Conservation (phyloP, 2,797 vertebrate species). For the Lerista edwardsae region DNA sequence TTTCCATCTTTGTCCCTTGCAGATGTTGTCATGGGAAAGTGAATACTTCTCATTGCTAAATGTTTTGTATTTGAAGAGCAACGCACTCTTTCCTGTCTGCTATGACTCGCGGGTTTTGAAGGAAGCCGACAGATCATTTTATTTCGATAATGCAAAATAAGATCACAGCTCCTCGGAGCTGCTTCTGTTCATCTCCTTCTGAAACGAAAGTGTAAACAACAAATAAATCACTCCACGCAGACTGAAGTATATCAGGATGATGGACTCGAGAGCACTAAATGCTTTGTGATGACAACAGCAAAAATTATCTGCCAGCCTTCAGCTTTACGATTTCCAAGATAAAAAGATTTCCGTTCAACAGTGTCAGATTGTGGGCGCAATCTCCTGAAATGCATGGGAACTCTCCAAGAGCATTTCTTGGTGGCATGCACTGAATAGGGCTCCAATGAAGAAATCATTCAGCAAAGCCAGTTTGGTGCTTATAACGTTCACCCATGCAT, state of each 20-base stretch:
- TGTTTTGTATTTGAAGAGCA: not conserved
- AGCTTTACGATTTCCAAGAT: not conserved
- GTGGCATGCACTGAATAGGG: not conserved
- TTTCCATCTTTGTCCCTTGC: not conserved
- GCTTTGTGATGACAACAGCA: constrained; percentile 5
- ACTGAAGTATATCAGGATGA: fast-evolving
- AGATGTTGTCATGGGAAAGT: not conserved
- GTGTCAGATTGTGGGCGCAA: not conserved
- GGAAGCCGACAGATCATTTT: not conserved
- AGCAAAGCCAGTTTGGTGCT: not conserved
- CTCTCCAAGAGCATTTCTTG: not conserved
- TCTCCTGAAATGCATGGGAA: not conserved
- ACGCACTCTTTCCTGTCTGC: not conserved
- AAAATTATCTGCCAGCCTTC: not conserved
- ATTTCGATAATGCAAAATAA: not conserved
- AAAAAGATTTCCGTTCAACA: not conserved
- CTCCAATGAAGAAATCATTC: constrained; percentile 12
- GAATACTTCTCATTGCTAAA: not conserved
- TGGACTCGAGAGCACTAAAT: constrained; percentile 16
- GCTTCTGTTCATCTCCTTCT: not conserved
- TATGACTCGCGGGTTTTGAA: not conserved
- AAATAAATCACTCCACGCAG: constrained; percentile 3
- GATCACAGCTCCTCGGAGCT: not conserved
- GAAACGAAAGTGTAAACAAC: constrained; percentile 1
- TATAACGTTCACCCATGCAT: constrained; percentile 8